Evolutionary conservation across 2,888 invertebrate genomes (phyloP), one percentile per base, ranked within the genome.

Genomic region (Helleia helle): DNA sequence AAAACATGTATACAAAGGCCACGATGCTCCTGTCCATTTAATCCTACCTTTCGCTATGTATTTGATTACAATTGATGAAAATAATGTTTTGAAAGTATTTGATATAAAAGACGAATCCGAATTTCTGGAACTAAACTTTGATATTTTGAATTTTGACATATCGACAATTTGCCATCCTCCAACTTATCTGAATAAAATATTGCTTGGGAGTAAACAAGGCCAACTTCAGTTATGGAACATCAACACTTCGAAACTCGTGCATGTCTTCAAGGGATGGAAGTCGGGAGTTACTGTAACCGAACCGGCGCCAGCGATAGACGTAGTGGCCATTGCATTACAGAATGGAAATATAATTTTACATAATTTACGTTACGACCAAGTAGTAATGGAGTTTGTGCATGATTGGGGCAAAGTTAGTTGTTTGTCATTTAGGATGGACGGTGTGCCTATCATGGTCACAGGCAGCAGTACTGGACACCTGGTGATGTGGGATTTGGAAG

Each of bases 401-500:
- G 97, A 97, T 52, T 96, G 96, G 93, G 98, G 97, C 4, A 81
- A 89, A 18, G 93, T 97, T 0, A 93, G 93, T 3, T 87, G 90
- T 7, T 87, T 99, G 30, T 88, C 94, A 1, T 99, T 98, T 65
- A 88, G 97, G 52, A 90, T 92, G 38, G 97, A 97, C 66, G 95
- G 92, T 1, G 87, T 87, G 26, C 93, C 95, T 0, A 89, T 96
- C 2, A 93, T 98, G 93, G 91, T 93, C 0, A 92, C 94, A 2
- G 94, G 95, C 0, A 93, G 93, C 65, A 72, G 87, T 3, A 81
- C 87, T 30, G 99, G 99, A 0, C 93, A 96, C 59, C 88, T 99
- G 52, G 94, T 95, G 0, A 88, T 98, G 64, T 99, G 99, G 99
- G 91, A 98, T 75, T 85, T 99, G 29, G 94, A 95, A 59, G 91